Evolutionary conservation across 30 jellyfish, hydroid and myxozoan genomes (phyloP), one percentile per base, ranked within the genome.

Genomic region (Hydractinia echinata): DNA sequence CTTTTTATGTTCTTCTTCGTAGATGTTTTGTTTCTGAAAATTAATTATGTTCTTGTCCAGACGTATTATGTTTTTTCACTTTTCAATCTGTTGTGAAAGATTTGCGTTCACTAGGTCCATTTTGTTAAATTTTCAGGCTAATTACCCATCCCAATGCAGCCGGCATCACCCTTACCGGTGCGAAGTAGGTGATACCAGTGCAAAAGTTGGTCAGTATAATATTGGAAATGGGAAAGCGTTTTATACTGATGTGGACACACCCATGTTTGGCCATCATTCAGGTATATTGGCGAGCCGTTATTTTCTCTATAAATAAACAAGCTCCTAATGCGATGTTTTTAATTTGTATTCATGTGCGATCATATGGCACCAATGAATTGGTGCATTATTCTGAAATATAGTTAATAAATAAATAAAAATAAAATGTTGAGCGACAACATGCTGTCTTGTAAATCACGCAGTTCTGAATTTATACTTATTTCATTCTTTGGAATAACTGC

Each of bases 161-260:
- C 87, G 89, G 5, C 53, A 49, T 11, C 61, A 92, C 54, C 96
- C 95, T 0, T 81, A 77, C 83, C 78, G 99, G 53, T 93, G 99
- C 50, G 99, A 93, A 64, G 56, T 93, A 44, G 99, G 99, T 5
- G 99, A 93, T 66, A 67, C 86, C 73, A 87, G 85, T 53, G 87
- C 67, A 7, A 93, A 93, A 76, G 96, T 83, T 8, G 89, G 96
- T 4, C 81, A 76, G 54, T 93, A 93, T 83, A 77, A 87, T 81
- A 82, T 93, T 77, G 99, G 96, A 14, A 85, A 85, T 5, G 99
- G 99, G n/a, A 93, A 93, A 84, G 70, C 77, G 80, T 87, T 88
- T 73, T 93, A 77, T 84, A 76, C 83, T 11, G 99, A 93, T 64
- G 72, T 56, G 4, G 89, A 84, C 71, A 54, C 91, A 4, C 98